Evolutionary conservation across 2,797 vertebrate genomes (phyloP).

Genomic region (Falco peregrinus): DNA sequence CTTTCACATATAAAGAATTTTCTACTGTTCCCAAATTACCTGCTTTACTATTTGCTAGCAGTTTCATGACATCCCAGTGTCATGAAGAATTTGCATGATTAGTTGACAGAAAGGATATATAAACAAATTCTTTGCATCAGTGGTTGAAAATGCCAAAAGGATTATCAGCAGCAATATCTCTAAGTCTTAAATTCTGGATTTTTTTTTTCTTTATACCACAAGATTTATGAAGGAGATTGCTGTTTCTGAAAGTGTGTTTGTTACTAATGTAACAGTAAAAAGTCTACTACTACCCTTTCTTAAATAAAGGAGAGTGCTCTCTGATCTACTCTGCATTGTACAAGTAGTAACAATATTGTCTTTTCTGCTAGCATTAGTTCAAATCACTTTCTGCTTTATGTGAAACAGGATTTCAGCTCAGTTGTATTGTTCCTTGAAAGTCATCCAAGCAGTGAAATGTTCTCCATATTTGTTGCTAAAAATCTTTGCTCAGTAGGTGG

Average conservation of each 20-base stretch:
- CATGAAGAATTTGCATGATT: not conserved
- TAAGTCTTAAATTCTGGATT: not conserved
- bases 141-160: not conserved
- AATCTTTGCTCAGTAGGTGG: slow-evolving; percentile 40
- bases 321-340: not conserved
- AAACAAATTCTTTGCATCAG: not conserved
- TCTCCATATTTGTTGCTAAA: slow-evolving; percentile 49
- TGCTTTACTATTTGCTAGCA: not conserved
- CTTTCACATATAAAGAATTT: not conserved
- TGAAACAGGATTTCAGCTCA: not conserved
- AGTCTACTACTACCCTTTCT: not conserved
- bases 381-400: not conserved
- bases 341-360: not conserved
- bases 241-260: not conserved
- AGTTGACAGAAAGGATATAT: not conserved
- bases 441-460: not conserved
- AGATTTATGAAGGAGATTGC: not conserved
- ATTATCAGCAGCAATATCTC: not conserved
- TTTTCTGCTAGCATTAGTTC: not conserved
- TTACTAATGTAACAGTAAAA: not conserved
- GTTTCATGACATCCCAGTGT: not conserved
- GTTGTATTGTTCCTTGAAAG: not conserved
- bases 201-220: not conserved
- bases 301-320: not conserved
- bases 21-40: not conserved